Base-by-base conservation (phyloP, 2,113 vertebrate genomes). In the Rhegmatorhina hoffmannsi region DNA sequence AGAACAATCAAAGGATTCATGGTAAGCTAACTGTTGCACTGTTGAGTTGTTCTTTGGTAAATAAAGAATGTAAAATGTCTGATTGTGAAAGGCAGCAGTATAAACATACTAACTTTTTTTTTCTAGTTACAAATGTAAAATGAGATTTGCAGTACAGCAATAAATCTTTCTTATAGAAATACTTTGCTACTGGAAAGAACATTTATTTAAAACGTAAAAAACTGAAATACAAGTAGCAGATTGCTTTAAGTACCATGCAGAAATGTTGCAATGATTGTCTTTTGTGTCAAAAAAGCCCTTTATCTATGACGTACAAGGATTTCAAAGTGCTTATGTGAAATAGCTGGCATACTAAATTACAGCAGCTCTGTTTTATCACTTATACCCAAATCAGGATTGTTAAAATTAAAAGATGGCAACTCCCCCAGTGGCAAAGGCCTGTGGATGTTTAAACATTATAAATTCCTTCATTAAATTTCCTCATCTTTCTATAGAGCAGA, bases 1-100 rank as follows among this genome's bases (percentile, higher is more conserved):
- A 99, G 99, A 94, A 99, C 99, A 62, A 97, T 99, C 96, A 99
- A 98, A 97, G 99, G 99, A 97, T 99, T 99, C 93, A 99, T 99
- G 99, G 99, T 99, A 97, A 97, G 98, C 43, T 72, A 72, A 19
- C 44, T 53, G 5, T 47, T 82, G 43, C 7, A 18, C 14, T 68
- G 21, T 33, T 86, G 55, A 69, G 12, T 28, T 80, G 16, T 75
- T 87, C 13, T 11, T 36, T 93, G 21, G 26, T 75, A 79, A 80
- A 79, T 36, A 66, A 50, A 78, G 31, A 5, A 5, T 83, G 10
- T 70, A 21, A 87, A 86, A 31, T 34, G 3, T 38, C 76, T 40
- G 49, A 79, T 14, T 78, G 9, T 62, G 31, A 62, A 67, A 69
- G 43, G 10, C 24, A 86, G 25, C 6, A 43, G 24, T 21, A 17